Evolutionary conservation across 1,140 invertebrate genomes (phyloP).

Genomic region (Centruroides vittatus): DNA sequence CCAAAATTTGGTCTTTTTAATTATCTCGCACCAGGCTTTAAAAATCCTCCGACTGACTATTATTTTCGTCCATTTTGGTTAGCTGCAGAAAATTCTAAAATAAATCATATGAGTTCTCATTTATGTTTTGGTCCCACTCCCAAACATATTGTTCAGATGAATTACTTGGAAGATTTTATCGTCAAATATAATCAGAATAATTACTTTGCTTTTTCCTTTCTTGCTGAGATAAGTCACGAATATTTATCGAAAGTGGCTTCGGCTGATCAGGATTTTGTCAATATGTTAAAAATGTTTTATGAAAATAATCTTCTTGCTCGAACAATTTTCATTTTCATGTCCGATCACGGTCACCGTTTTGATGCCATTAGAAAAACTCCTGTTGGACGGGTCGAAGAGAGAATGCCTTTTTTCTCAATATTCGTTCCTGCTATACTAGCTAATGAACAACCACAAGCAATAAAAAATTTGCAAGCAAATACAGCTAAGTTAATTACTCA

Average conservation of each 20-base stretch:
- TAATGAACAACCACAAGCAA: not conserved
- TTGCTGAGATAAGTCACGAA: conserved; percentile 13
- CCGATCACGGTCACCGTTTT: conserved; percentile 24
- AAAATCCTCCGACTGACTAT: conserved; percentile 31
- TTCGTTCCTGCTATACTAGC: conserved; percentile 7
- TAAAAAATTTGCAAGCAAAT: conserved; percentile 4
- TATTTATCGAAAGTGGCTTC: conserved; percentile 9
- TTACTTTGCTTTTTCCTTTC: conserved; percentile 25
- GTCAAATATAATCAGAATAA: conserved; percentile 14
- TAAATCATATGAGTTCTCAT: conserved; percentile 5
- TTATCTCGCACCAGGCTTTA: conserved; percentile 32
- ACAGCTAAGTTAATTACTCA: conserved; percentile 12
- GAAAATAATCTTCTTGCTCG: conserved; percentile 15
- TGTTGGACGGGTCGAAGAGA: conserved; percentile 19
- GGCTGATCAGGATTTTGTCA: conserved; percentile 17
- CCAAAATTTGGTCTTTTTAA: conserved; percentile 35
- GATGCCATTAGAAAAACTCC: conserved; percentile 15
- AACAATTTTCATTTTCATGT: conserved; percentile 22
- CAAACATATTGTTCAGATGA: conserved; percentile 4
- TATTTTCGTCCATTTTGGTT: conserved; percentile 29
- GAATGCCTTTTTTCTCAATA: conserved; percentile 18
- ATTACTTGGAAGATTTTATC: conserved; percentile 16
- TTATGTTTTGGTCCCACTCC: conserved; percentile 19
- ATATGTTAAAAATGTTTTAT: conserved; percentile 16
- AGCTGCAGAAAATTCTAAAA: conserved; percentile 9